Conservation (phyloP, 2,888 invertebrate genomes). For the Corythucha ciliata region DNA sequence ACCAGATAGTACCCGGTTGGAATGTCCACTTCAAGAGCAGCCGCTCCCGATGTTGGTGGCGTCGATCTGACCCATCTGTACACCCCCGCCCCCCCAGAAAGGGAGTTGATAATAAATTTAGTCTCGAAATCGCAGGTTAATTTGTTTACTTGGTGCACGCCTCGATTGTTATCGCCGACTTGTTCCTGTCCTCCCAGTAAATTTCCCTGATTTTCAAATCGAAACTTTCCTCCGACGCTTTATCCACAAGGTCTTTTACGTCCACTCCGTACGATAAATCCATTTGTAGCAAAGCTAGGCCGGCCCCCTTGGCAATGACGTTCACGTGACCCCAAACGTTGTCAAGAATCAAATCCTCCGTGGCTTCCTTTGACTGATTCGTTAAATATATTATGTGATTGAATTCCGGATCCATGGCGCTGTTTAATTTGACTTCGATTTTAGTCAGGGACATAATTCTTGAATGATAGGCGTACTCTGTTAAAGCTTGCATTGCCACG, state of each 20-base stretch:
- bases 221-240: constrained; percentile 42
- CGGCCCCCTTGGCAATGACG: constrained; percentile 45
- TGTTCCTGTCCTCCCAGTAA: constrained; percentile 40
- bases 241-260: constrained; percentile 39
- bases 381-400: constrained; percentile 35
- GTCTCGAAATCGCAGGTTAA: neutral
- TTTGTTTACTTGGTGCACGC: constrained; percentile 40
- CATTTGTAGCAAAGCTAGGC: constrained; percentile 47
- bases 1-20: constrained; percentile 45
- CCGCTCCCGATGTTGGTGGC: constrained; percentile 41
- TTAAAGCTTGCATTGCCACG: constrained; percentile 46
- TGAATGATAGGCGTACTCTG: constrained; percentile 43
- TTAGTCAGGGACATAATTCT: constrained; percentile 42
- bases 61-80: constrained; percentile 42
- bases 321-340: constrained; percentile 47
- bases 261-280: constrained; percentile 44
- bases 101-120: neutral
- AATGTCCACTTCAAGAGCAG: constrained; percentile 43
- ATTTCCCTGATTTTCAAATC: constrained; percentile 42
- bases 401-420: constrained; percentile 37
- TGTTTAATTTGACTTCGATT: constrained; percentile 40
- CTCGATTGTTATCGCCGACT: constrained; percentile 40
- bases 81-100: neutral
- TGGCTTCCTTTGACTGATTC: too few relatives aligned
- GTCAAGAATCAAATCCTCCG: too few relatives aligned